Evolutionary conservation across 2,797 vertebrate species (phyloP).

Genomic region (Tiaroga cobitis): DNA sequence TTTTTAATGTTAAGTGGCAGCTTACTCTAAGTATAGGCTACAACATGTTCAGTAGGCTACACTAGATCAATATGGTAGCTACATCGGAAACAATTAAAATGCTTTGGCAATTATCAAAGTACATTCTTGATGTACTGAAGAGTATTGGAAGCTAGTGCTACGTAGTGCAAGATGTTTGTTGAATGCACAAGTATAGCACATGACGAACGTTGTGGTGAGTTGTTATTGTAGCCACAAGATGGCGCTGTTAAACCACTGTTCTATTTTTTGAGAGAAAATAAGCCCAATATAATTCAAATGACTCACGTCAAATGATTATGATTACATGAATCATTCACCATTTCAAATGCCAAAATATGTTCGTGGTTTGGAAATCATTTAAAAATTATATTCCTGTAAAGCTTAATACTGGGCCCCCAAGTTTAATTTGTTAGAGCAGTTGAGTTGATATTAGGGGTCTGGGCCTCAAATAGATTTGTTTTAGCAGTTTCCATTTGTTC

Average conservation of each 20-base stretch:
- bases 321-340: neutral
- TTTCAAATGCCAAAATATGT: neutral
- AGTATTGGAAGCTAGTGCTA: neutral
- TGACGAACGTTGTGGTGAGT: neutral
- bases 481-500: conserved; percentile 10
- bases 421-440: neutral
- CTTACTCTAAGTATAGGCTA: too few relatives aligned
- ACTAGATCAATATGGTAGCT: neutral
- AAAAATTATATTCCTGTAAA: neutral
- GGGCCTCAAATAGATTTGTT: neutral
- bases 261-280: neutral
- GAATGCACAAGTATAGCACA: neutral
- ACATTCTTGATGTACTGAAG: neutral
- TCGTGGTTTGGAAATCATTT: neutral
- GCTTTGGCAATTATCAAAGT: neutral
- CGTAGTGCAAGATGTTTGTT: neutral
- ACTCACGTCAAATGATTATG: neutral
- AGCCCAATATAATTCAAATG: neutral
- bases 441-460: conserved; percentile 4
- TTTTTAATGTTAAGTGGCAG: too few relatives aligned
- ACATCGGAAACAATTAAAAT: neutral
- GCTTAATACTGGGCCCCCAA: neutral
- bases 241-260: conserved; percentile 18
- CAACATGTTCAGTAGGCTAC: too few relatives aligned
- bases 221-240: conserved; percentile 29